Percentiles rank a stretch among this genome's conserved stretches.
phyloP scores from a whole-genome alignment of 2,888 invertebrate genomes.

The Gisinianus flammeolus region DNA sequence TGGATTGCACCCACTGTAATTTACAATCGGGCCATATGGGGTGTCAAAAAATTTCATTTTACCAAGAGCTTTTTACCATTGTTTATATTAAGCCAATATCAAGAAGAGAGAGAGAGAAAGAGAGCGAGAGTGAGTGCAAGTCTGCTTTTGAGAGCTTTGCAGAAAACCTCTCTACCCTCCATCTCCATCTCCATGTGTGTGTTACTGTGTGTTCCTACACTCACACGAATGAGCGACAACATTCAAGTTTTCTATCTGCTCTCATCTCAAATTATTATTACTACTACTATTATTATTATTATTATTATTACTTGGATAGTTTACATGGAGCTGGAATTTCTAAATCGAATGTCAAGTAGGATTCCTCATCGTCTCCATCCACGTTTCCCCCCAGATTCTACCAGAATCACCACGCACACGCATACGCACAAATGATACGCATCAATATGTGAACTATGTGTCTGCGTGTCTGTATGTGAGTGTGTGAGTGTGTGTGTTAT shows the following conservation, averaged over 20 bases:
- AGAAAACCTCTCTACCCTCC: background rate
- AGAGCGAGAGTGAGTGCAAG: background rate
- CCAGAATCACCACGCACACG: background rate
- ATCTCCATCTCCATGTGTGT: too few species aligned
- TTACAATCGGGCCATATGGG: constrained; percentile 6
- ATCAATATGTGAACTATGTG: too few species aligned
- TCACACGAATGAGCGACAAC: background rate
- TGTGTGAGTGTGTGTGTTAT: too few species aligned
- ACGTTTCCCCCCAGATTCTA: background rate
- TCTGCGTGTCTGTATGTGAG: too few species aligned
- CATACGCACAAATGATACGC: too few species aligned
- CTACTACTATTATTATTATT: background rate
- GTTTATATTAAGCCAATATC: constrained; percentile 5
- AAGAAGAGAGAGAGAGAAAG: background rate
- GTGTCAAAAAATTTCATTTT: constrained; percentile 23
- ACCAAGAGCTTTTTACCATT: constrained; percentile 12
- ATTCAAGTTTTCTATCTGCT: background rate
- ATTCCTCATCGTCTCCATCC: background rate
- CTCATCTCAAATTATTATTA: background rate
- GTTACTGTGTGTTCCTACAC: background rate
- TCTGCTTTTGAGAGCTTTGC: background rate
- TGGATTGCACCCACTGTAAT: background rate
- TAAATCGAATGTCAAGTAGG: background rate
- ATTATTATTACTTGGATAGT: background rate
- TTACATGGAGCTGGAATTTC: background rate